phyloP scores from a whole-genome alignment of 2,113 vertebrate species.

The Scomber japonicus region DNA sequence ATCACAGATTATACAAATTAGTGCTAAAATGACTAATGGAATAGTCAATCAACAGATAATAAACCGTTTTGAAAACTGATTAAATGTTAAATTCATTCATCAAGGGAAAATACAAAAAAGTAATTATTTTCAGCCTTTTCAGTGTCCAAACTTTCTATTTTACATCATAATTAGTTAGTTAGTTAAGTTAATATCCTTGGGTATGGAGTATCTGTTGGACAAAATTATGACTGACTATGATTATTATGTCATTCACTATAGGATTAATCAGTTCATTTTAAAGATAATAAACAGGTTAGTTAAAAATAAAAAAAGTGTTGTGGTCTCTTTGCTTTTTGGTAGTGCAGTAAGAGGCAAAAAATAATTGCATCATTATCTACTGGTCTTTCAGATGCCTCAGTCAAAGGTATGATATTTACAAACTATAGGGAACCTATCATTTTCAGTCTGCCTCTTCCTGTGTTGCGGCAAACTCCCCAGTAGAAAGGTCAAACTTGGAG shows the following conservation, averaged over 20 bases:
- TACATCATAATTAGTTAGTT: neutral
- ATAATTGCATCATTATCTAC: conserved; percentile 61
- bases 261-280: too few species aligned
- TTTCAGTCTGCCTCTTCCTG: conserved; percentile 45
- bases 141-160: neutral
- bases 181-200: neutral
- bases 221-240: neutral
- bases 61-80: too few species aligned
- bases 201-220: neutral
- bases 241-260: too few species aligned
- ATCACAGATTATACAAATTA: neutral
- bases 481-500: conserved; percentile 74
- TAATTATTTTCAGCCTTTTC: neutral
- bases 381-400: conserved; percentile 31
- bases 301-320: neutral
- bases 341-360: conserved; percentile 19
- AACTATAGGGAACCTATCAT: conserved; percentile 52
- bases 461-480: conserved; percentile 42
- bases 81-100: neutral
- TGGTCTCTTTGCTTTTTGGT: neutral
- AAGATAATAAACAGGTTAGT: too few species aligned
- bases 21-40: neutral
- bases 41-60: neutral
- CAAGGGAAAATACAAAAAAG: neutral
- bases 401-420: conserved; percentile 58